Conservation (phyloP, 2,888 invertebrate genomes). For the Drosophila peninsularis region DNA sequence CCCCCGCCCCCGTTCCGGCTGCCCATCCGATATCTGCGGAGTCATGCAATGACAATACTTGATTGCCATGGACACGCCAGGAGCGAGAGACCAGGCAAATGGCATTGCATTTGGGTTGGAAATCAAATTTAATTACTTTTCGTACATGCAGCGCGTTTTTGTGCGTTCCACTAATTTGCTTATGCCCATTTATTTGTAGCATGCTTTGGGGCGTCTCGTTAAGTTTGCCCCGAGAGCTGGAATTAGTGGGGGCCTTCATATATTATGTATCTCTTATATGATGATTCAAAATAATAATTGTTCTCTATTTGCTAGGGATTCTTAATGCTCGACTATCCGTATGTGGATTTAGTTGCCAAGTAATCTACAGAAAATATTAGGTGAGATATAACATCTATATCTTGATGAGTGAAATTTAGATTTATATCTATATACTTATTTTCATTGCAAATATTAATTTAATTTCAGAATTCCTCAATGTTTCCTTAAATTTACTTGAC, state of each 20-base stretch:
- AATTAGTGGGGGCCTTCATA: neutral
- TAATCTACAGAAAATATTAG: too few species aligned
- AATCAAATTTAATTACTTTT: slow-evolving; percentile 82
- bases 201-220: slow-evolving; percentile 67
- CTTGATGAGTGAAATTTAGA: too few species aligned
- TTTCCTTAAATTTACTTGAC: neutral
- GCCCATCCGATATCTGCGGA: slow-evolving; percentile 39
- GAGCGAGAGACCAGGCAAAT: slow-evolving; percentile 18
- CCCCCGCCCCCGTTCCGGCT: neutral
- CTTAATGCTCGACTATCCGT: too few species aligned
- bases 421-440: too few species aligned
- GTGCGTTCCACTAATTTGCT: slow-evolving; percentile 53
- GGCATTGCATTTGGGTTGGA: slow-evolving; percentile 42
- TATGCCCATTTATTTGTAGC: slow-evolving; percentile 35
- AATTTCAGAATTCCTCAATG: neutral
- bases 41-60: slow-evolving; percentile 83
- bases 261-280: neutral
- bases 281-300: too few species aligned
- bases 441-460: too few species aligned
- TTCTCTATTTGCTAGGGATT: too few species aligned
- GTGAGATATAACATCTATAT: too few species aligned
- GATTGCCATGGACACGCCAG: slow-evolving; percentile 74
- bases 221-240: neutral
- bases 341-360: too few species aligned
- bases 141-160: slow-evolving; percentile 76